A percentile compares a stretch with the other conserved stretches of the same genome.
Conservation (phyloP, 2,888 invertebrate genomes). For the Volucella bombylans region DNA sequence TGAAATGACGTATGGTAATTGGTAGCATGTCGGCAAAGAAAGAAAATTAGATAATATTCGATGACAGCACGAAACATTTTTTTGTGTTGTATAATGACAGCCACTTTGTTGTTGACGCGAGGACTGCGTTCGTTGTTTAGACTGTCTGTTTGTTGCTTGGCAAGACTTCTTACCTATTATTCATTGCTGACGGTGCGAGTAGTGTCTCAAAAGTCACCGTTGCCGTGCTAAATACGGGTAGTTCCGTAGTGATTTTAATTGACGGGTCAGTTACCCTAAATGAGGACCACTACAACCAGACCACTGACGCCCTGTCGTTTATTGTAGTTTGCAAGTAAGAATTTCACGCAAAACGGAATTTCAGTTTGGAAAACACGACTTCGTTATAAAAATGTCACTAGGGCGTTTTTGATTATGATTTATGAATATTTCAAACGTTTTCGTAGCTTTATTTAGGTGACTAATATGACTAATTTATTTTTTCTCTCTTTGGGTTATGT, state of each 20-base stretch:
- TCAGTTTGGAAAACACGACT: not conserved
- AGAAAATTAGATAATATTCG: slow-evolving; percentile 33
- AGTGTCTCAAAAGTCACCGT: slow-evolving; percentile 27
- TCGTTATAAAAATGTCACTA: too few species aligned
- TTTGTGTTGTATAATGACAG: slow-evolving; percentile 18
- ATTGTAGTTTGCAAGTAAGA: not conserved
- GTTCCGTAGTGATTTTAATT: slow-evolving; percentile 12
- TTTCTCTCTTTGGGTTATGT: too few species aligned
- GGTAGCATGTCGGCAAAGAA: slow-evolving; percentile 32
- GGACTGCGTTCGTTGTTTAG: slow-evolving; percentile 23
- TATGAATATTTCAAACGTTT: too few species aligned
- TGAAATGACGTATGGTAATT: slow-evolving; percentile 33
- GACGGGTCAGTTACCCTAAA: slow-evolving; percentile 48
- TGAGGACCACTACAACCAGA: not conserved
- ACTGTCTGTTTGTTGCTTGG: slow-evolving; percentile 11
- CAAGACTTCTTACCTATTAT: not conserved
- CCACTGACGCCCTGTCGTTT: not conserved
- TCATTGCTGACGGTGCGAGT: not conserved
- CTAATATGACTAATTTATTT: too few species aligned
- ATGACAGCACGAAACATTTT: slow-evolving; percentile 32
- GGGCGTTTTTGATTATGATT: too few species aligned
- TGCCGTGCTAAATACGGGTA: not conserved
- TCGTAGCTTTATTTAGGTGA: too few species aligned
- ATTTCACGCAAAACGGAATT: slow-evolving; percentile 18
- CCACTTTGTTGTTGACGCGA: slow-evolving; percentile 26